Evolutionary conservation across 2,888 invertebrate species (phyloP).

Genomic region (Ichneumoninae sp.): DNA sequence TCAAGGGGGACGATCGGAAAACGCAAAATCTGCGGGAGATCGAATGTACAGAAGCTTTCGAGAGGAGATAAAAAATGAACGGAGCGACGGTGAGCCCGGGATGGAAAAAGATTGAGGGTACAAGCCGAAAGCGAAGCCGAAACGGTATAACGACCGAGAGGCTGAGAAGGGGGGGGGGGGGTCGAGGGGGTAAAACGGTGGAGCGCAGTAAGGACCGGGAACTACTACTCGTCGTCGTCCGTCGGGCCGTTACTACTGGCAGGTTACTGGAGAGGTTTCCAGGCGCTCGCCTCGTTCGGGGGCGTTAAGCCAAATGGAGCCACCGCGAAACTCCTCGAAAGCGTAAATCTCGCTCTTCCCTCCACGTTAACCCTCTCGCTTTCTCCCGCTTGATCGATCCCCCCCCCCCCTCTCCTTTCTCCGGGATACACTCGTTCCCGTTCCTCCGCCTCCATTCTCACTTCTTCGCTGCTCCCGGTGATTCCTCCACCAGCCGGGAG

Average conservation of each 20-base stretch:
- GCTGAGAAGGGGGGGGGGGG: not conserved
- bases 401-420: constrained; percentile 2
- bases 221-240: constrained; percentile 37
- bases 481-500: constrained; percentile 32
- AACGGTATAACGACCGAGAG: constrained; percentile 20
- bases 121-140: constrained; percentile 44
- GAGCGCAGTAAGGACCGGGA: constrained; percentile 33
- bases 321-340: constrained; percentile 51
- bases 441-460: constrained; percentile 28
- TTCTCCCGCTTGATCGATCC: not conserved
- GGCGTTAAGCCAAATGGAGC: constrained; percentile 59
- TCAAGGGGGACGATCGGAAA: constrained; percentile 13
- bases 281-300: constrained; percentile 44
- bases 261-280: constrained; percentile 43
- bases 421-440: constrained; percentile 26
- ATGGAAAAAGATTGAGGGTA: constrained; percentile 15
- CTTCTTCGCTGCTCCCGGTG: constrained; percentile 39
- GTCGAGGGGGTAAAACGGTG: not conserved
- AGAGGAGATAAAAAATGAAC: constrained; percentile 18
- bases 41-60: constrained; percentile 27
- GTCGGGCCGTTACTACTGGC: constrained; percentile 45
- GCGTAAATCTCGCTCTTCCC: constrained; percentile 45
- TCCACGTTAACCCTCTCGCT: constrained; percentile 4
- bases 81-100: not conserved
- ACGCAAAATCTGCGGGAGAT: constrained; percentile 27